Evolutionary conservation across 2,888 invertebrate species (phyloP), one percentile per base, ranked within the genome.

Genomic region (Stegophylla sp.): DNA sequence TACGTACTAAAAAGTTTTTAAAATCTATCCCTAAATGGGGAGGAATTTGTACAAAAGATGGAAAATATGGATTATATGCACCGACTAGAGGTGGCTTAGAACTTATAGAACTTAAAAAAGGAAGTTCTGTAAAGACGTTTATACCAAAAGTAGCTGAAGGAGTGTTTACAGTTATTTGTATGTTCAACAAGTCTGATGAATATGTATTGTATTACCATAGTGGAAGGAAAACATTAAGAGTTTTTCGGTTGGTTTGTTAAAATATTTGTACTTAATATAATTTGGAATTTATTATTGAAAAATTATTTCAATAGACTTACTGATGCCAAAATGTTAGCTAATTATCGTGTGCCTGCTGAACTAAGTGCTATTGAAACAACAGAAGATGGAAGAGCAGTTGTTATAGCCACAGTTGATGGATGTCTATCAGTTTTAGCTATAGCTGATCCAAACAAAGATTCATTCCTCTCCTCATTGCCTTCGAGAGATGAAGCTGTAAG

Each of bases 141-240:
- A 97, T 98, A 83, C 95, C 95, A 9, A 91, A 94, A 86, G 93
- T 98, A 0, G 97, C 98, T 0, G 98, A 98, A 86, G 98, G 98
- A 0, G 98, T 98, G 0, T 98, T 98, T 87, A 96, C 95, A 2
- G 96, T 98, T 26, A 95, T 96, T 83, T 95, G 96, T 82, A 91
- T 94, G 88, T 98, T 98, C 87, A 97, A 96, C 82, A 93, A 94
- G 83, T 95, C 93, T 2, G 96, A 98, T 84, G 93, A 95, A 85
- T 97, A 98, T 85, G 98, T 98, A 2, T 90, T 98, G 72, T 98
- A 98, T 86, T 98, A 98, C 85, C 98, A 98, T 86, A 95, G 96
- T 84, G 98, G 98, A 0, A 91, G 94, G 85, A 95, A 97, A 87
- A 98, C 98, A 0, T 89, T 98, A 77, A 89, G 98, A 82, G 93